Percentiles rank a stretch among this genome's conserved stretches.
phyloP scores from a whole-genome alignment of 2,113 vertebrate species.

The Erpornis zantholeuca region DNA sequence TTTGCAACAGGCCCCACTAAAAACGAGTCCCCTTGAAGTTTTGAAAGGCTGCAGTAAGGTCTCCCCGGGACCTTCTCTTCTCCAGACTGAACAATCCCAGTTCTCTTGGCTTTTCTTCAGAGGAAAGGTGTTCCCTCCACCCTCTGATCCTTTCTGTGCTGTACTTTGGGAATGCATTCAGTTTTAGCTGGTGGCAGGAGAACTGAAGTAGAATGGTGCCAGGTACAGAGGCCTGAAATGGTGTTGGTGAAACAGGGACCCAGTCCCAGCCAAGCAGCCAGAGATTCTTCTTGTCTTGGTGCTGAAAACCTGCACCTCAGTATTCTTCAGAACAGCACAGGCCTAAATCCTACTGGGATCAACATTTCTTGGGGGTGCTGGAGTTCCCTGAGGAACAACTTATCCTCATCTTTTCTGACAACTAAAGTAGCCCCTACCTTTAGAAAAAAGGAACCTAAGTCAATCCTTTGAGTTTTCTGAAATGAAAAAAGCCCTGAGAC shows the following conservation, averaged over 20 bases:
- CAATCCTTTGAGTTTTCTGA: neutral
- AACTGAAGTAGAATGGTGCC: neutral
- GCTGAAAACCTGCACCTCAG: neutral
- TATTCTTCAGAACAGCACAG: neutral
- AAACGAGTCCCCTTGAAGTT: neutral
- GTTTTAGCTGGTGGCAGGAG: neutral
- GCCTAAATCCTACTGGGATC: neutral
- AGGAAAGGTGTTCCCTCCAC: neutral
- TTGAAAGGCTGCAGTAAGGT: neutral
- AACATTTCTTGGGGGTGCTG: neutral
- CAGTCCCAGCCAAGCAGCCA: neutral
- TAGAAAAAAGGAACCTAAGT: neutral
- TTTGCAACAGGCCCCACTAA: neutral
- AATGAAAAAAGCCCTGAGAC: neutral
- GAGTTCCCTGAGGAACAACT: neutral
- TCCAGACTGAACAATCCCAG: neutral
- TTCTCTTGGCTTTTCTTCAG: neutral
- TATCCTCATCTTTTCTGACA: neutral
- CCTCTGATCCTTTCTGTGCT: neutral
- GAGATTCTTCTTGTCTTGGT: neutral
- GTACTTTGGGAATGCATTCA: neutral
- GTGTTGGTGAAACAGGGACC: neutral
- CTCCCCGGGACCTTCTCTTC: neutral
- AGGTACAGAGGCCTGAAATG: neutral
- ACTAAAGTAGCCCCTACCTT: neutral